These are phyloP conservation scores for Melangyna quadrimaculata DNA, from an alignment of 2,888 invertebrate species.

Conservation along the genomic window DNA sequence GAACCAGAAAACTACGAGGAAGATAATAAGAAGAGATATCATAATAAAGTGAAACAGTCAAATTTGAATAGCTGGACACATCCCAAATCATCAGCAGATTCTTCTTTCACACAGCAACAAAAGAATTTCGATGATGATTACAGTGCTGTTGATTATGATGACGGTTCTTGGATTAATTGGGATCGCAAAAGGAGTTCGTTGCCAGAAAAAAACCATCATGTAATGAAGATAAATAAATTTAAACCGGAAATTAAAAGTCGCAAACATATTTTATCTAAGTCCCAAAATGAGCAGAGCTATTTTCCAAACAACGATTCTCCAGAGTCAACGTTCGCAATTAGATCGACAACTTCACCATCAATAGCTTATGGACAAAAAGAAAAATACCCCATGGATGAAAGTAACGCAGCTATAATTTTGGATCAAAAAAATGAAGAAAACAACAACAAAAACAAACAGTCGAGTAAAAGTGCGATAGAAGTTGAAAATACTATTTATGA, in stretches of 20 bases:
- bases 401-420: not conserved
- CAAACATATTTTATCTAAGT: conserved; percentile 47
- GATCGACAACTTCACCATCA: conserved; percentile 76
- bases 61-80: conserved; percentile 31
- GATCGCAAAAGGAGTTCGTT: conserved; percentile 81
- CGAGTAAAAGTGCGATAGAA: conserved; percentile 16
- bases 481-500: conserved; percentile 80
- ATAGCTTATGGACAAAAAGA: conserved; percentile 84
- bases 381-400: conserved; percentile 42
- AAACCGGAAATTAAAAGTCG: conserved; percentile 60
- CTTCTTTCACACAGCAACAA: conserved; percentile 28
- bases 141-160: conserved; percentile 77
- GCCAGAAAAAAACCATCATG: not conserved
- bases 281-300: not conserved
- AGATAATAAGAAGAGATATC: conserved; percentile 24
- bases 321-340: conserved; percentile 77
- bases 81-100: conserved; percentile 20
- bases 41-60: conserved; percentile 1
- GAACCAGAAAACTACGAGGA: conserved; percentile 35
- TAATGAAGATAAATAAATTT: conserved; percentile 18
- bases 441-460: not conserved
- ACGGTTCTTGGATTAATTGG: conserved; percentile 81
- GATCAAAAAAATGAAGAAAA: conserved; percentile 60
- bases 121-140: conserved; percentile 72
- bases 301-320: not conserved